A percentile compares a stretch with the other conserved stretches of the same genome.
Conservation (phyloP, 2,888 invertebrate species). For the Oscheius sp. region DNA sequence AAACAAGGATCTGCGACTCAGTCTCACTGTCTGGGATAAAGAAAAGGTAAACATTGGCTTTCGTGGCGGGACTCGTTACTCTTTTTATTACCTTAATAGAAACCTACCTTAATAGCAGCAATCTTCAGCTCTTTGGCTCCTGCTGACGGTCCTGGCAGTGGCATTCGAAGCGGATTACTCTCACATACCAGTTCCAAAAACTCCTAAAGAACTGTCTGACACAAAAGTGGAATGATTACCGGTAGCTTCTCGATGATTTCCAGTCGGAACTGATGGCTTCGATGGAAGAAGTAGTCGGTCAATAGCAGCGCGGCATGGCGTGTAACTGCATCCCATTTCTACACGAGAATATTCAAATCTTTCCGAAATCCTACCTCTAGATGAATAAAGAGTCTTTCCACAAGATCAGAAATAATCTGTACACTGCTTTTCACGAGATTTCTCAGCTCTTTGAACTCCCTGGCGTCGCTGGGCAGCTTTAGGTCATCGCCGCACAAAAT, state of each 20-base stretch:
- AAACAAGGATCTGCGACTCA: not conserved
- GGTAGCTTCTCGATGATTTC: constrained; percentile 53
- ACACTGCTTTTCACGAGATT: constrained; percentile 1
- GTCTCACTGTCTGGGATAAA: too few species aligned
- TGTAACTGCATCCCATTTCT: constrained; percentile 44
- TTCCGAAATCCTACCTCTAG: constrained; percentile 18
- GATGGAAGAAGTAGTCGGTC: constrained; percentile 63
- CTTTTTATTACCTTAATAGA: not conserved
- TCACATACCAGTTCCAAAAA: constrained; percentile 61
- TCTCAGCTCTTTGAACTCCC: constrained; percentile 15
- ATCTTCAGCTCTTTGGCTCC: constrained; percentile 58
- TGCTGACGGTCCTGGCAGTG: constrained; percentile 59
- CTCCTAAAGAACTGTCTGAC: constrained; percentile 39
- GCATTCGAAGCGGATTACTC: constrained; percentile 59
- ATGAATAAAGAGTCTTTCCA: not conserved
- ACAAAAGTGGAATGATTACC: constrained; percentile 35
- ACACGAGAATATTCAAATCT: not conserved
- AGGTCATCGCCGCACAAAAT: constrained; percentile 3
- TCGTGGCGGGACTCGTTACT: too few species aligned
- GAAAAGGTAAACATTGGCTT: too few species aligned
- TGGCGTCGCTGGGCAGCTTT: constrained; percentile 5
- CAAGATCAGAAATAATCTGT: not conserved
- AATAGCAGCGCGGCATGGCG: constrained; percentile 56
- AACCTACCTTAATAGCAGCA: constrained; percentile 37
- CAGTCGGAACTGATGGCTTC: constrained; percentile 55